Percentiles rank a stretch among this genome's conserved stretches.
These are phyloP conservation scores for Lagenorhynchus albirostris DNA, from an alignment of 2,113 vertebrate species.

Conservation along the genomic window DNA sequence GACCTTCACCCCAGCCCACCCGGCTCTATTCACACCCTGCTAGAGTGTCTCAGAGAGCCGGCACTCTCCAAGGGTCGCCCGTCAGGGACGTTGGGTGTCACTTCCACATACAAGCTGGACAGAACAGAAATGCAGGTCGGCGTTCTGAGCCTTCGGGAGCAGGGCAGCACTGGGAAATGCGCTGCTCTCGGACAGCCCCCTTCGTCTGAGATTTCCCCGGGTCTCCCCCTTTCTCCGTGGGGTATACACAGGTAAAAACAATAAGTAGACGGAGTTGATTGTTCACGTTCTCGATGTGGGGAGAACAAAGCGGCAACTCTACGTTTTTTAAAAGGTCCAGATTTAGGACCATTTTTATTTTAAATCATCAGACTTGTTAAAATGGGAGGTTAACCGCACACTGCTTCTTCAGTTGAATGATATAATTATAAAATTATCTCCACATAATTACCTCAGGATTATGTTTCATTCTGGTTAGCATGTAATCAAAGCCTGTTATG, in stretches of 20 bases:
- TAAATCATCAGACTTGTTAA: constrained; percentile 74
- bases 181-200: constrained; percentile 85
- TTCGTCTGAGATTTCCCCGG: constrained; percentile 83
- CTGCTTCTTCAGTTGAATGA: constrained; percentile 85
- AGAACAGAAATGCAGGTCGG: constrained; percentile 95
- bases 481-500: constrained; percentile 88
- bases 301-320: constrained; percentile 56
- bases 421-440: constrained; percentile 90
- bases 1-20: constrained; percentile 91
- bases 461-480: constrained; percentile 87
- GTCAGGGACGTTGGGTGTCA: constrained; percentile 89
- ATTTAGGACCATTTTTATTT: constrained; percentile 79
- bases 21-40: constrained; percentile 82
- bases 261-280: constrained; percentile 65
- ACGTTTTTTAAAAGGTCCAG: constrained; percentile 66
- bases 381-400: constrained; percentile 79
- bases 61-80: constrained; percentile 82
- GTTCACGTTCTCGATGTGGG: constrained; percentile 56
- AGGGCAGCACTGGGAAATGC: constrained; percentile 91
- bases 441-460: constrained; percentile 89
- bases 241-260: constrained; percentile 78
- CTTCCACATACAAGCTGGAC: constrained; percentile 92
- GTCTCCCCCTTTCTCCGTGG: constrained; percentile 77
- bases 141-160: constrained; percentile 88
- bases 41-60: constrained; percentile 83